Base-by-base conservation (phyloP, 2,113 vertebrate genomes). In the Lasiurus cinereus region DNA sequence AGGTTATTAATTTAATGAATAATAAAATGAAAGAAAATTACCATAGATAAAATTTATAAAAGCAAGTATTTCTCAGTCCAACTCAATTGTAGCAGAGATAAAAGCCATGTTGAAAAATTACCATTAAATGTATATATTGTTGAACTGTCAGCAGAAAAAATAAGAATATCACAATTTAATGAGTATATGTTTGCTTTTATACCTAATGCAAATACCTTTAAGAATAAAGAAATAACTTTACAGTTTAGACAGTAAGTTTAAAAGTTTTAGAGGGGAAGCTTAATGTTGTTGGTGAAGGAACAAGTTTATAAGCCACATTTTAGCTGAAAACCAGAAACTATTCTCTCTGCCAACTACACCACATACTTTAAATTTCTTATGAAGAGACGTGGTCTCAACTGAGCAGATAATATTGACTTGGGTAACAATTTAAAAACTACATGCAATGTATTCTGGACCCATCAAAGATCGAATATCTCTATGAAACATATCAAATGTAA, bases 401-500 rank as follows among this genome's bases (percentile, higher is more conserved):
- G 15, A 85, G 46, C 27, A 82, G 31, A 5, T 39, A 80, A 14
- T 76, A 76, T 80, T 73, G 62, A 64, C 48, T 46, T 33, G 14
- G 0, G n/a, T 6, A 85, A 66, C 54, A 62, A 85, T 24, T 66
- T 64, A 82, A 64, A 54, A 88, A 78, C 52, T 85, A 46, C 22
- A 46, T 66, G 48, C 33, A 82, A 43, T 33, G n/a, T 93, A 69
- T 88, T 84, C 66, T 67, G 67, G 36, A 70, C 93, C 73, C 87
- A 54, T 84, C 66, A 93, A 84, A 91, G 46, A 72, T 18, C 52
- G 29, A 54, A 46, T 50, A 77, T 82, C 50, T 73, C 22, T n/a
- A 91, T 77, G 27, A 96, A 59, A 70, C 31, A 50, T 43, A 84
- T 48, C 78, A 48, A 94, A 59, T 54, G 11, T 85, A 14, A 88